Evolutionary conservation across 2,113 vertebrate species (phyloP).

Genomic region (Marcusenius ussheri): DNA sequence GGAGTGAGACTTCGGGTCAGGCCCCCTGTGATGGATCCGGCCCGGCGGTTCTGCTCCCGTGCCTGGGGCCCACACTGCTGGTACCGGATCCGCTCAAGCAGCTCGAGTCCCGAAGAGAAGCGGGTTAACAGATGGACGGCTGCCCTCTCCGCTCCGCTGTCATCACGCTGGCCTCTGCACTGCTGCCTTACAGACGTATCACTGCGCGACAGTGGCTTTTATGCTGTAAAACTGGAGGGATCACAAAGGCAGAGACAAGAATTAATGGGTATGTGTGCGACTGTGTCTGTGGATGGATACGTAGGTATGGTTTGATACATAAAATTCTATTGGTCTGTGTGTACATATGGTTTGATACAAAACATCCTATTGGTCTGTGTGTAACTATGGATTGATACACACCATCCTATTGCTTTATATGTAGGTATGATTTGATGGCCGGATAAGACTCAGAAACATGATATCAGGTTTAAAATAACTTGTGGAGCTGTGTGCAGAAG

Average conservation of each 20-base stretch:
- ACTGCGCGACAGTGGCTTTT: conserved; percentile 18
- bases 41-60: background rate
- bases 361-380: background rate
- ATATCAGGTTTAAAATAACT: background rate
- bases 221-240: background rate
- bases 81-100: conserved; percentile 13
- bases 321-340: background rate
- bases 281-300: background rate
- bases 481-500: background rate
- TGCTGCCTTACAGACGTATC: conserved; percentile 24
- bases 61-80: background rate
- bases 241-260: background rate
- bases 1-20: background rate
- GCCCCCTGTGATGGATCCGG: background rate
- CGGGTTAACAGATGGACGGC: conserved; percentile 31
- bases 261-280: background rate
- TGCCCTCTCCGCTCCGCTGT: conserved; percentile 18
- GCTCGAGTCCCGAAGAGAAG: conserved; percentile 18
- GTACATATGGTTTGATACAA: background rate
- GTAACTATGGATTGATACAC: background rate
- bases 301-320: background rate
- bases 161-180: conserved; percentile 32
- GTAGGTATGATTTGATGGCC: background rate
- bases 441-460: background rate
- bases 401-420: background rate